Percentiles rank a stretch among this genome's conserved stretches.
Evolutionary conservation across 1,140 invertebrate genomes (phyloP).

Genomic region (Anagrus nilaparvatae): DNA sequence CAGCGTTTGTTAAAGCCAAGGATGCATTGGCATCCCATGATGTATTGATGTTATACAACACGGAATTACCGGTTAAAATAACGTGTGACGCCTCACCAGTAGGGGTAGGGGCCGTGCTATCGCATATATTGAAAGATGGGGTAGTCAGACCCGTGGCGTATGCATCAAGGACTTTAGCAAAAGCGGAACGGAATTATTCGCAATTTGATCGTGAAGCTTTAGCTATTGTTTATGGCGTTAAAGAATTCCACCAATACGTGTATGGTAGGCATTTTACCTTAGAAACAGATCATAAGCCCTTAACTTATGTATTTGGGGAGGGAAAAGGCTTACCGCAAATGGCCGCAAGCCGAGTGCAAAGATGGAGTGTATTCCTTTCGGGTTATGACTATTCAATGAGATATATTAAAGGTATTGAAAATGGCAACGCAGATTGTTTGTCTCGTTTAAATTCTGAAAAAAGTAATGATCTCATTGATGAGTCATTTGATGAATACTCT

Average conservation of each 20-base stretch:
- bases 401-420: constrained; percentile 20
- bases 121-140: constrained; percentile 15
- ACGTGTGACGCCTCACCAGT: constrained; percentile 14
- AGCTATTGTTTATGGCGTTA: constrained; percentile 36
- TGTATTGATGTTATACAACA: constrained; percentile 7
- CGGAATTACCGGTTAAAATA: constrained; percentile 9
- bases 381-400: constrained; percentile 29
- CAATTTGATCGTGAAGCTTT: constrained; percentile 41
- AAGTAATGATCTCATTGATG: too few relatives aligned
- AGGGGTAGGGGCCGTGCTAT: constrained; percentile 21
- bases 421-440: constrained; percentile 22
- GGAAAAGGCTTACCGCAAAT: constrained; percentile 24
- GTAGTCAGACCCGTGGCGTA: constrained; percentile 28
- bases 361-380: constrained; percentile 27
- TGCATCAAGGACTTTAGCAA: constrained; percentile 33
- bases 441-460: too few relatives aligned
- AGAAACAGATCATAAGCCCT: constrained; percentile 40
- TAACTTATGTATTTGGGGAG: constrained; percentile 35
- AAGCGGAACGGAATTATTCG: constrained; percentile 35
- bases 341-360: constrained; percentile 25
- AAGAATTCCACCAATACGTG: constrained; percentile 34
- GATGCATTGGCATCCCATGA: constrained; percentile 2
- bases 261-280: constrained; percentile 31
- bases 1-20: background rate
- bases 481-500: too few relatives aligned